A percentile compares a stretch with the other conserved stretches of the same genome.
These are phyloP conservation scores for Mylabris sibirica DNA, from an alignment of 2,888 invertebrate species.

Conservation along the genomic window DNA sequence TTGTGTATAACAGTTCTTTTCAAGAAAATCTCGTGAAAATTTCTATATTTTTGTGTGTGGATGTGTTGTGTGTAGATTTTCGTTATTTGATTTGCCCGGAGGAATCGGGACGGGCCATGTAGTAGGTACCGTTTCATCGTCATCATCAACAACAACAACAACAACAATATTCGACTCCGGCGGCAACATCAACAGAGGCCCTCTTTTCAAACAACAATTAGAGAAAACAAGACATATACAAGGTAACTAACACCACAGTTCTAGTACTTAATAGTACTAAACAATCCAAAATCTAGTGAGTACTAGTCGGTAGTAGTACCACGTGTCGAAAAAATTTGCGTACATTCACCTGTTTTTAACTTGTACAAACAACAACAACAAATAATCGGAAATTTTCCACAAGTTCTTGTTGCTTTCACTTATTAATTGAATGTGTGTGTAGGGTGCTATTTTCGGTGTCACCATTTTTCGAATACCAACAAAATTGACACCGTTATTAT, in stretches of 20 bases:
- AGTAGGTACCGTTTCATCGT: conserved; percentile 7
- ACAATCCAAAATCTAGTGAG: too few species aligned
- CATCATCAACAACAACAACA: neutral
- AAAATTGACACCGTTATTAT: conserved; percentile 7
- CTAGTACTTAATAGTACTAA: too few species aligned
- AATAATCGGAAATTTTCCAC: neutral
- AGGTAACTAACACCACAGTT: neutral
- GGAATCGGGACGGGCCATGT: conserved; percentile 10
- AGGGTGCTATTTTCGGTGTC: conserved; percentile 3
- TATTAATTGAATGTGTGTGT: neutral
- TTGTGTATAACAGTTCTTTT: conserved; percentile 20
- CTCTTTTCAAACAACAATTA: neutral
- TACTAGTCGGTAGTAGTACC: neutral
- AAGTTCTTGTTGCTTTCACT: neutral
- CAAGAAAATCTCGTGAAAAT: conserved; percentile 20
- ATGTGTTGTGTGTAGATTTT: neutral
- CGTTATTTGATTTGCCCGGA: conserved; percentile 2
- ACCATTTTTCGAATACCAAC: conserved; percentile 14
- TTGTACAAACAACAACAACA: neutral
- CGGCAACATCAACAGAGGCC: conserved; percentile 5
- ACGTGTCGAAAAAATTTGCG: neutral
- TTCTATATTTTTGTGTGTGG: neutral
- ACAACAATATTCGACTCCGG: neutral
- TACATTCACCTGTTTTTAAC: conserved; percentile 1
- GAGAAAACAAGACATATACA: neutral